A percentile compares a stretch with the other conserved stretches of the same genome.
phyloP scores from a whole-genome alignment of 2,888 invertebrate species.

The Acanthosepion esculentum region DNA sequence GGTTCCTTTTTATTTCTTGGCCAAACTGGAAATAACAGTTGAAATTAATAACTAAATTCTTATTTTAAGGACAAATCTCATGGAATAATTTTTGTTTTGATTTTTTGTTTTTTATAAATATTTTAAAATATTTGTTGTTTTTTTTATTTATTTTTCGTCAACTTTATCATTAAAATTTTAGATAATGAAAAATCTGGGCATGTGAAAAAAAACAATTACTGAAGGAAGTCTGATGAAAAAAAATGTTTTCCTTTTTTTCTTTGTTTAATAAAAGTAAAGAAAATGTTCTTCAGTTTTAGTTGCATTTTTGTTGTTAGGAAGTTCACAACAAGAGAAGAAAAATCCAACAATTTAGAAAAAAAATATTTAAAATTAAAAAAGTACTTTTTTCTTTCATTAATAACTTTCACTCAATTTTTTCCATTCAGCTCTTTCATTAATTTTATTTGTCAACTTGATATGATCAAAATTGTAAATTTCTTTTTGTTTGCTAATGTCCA shows the following conservation, averaged over 20 bases:
- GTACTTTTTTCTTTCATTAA: not conserved
- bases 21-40: not conserved
- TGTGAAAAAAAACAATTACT: not conserved
- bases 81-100: not conserved
- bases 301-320: not conserved
- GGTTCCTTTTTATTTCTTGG: not conserved
- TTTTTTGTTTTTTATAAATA: not conserved
- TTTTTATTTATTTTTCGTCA: not conserved
- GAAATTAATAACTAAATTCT: not conserved
- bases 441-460: not conserved
- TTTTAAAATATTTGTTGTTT: not conserved
- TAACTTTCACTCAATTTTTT: not conserved
- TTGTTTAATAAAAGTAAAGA: conserved; percentile 34
- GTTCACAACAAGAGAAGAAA: not conserved
- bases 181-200: not conserved
- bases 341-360: not conserved
- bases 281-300: not conserved
- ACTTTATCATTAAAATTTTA: not conserved
- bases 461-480: not conserved
- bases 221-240: not conserved
- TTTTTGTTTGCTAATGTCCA: not conserved
- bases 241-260: not conserved
- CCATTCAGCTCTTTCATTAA: not conserved
- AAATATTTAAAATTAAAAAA: not conserved
- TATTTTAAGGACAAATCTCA: not conserved